Evolutionary conservation across 1,140 invertebrate genomes (phyloP).

Genomic region (Drosophila carrolli): DNA sequence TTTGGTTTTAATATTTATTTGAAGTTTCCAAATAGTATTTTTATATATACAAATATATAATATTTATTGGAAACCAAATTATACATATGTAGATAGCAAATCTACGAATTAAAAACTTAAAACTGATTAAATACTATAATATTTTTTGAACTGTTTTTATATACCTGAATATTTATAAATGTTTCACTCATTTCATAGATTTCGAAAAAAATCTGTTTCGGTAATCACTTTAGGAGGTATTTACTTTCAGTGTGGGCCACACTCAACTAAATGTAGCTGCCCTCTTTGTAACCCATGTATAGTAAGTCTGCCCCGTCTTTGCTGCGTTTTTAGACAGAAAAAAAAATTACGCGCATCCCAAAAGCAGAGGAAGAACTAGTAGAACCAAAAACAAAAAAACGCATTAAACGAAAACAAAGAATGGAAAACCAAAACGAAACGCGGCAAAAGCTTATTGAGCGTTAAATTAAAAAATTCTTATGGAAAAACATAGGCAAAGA

Average conservation of each 20-base stretch:
- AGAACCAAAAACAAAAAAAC: constrained; percentile 8
- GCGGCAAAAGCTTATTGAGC: constrained; percentile 79
- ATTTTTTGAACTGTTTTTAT: too few species aligned
- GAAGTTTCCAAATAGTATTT: too few species aligned
- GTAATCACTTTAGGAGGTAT: too few species aligned
- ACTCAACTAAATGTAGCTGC: constrained; percentile 17
- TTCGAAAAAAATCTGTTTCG: neutral
- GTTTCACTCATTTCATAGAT: too few species aligned
- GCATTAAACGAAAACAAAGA: constrained; percentile 17
- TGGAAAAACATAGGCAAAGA: constrained; percentile 36
- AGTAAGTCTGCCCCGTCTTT: constrained; percentile 8
- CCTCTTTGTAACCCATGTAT: neutral
- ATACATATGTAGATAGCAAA: too few species aligned
- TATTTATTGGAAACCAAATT: too few species aligned
- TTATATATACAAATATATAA: too few species aligned
- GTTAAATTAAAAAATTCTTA: constrained; percentile 84
- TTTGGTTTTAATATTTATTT: too few species aligned
- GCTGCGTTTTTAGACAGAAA: constrained; percentile 47
- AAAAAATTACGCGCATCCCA: constrained; percentile 22
- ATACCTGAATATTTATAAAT: too few species aligned
- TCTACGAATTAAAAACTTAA: too few species aligned
- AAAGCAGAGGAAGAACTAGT: constrained; percentile 25
- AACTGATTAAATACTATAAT: too few species aligned
- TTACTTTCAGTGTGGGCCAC: constrained; percentile 7
- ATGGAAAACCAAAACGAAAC: constrained; percentile 53